phyloP scores from a whole-genome alignment of 2,888 invertebrate genomes.

The Galerucella calmariensis region DNA sequence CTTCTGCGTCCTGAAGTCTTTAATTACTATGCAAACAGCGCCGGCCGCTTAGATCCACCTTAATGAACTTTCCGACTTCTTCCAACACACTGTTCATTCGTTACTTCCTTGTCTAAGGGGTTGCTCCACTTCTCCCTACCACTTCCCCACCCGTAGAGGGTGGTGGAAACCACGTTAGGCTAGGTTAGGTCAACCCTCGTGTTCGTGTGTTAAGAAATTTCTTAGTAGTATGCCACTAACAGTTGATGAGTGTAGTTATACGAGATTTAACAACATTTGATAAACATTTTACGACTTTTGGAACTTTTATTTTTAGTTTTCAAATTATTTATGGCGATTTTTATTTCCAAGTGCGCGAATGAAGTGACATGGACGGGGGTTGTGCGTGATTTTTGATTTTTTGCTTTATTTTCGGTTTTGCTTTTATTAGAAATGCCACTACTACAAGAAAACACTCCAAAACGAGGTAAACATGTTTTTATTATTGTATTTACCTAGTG shows the following conservation, averaged over 20 bases:
- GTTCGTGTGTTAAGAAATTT: slow-evolving; percentile 56
- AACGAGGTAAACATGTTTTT: slow-evolving; percentile 58
- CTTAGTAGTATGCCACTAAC: slow-evolving; percentile 60
- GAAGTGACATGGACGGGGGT: slow-evolving; percentile 44
- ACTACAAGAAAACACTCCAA: slow-evolving; percentile 62
- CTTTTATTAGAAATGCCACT: slow-evolving; percentile 58
- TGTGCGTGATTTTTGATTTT: slow-evolving; percentile 45
- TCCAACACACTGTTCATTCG: slow-evolving; percentile 11
- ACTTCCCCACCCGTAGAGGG: slow-evolving; percentile 55
- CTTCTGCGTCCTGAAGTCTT: slow-evolving; percentile 22
- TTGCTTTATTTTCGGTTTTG: slow-evolving; percentile 34
- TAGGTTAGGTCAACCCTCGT: slow-evolving; percentile 65
- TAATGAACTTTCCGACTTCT: slow-evolving; percentile 31
- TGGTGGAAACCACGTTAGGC: slow-evolving; percentile 63
- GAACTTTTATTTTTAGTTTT: slow-evolving; percentile 16
- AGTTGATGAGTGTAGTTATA: slow-evolving; percentile 53
- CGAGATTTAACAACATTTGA: slow-evolving; percentile 36
- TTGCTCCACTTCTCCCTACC: slow-evolving; percentile 61
- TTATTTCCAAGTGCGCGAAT: slow-evolving; percentile 19
- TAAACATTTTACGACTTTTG: slow-evolving; percentile 20
- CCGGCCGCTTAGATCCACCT: slow-evolving; percentile 36
- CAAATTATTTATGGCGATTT: slow-evolving; percentile 18
- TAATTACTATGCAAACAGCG: slow-evolving; percentile 37
- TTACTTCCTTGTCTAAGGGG: slow-evolving; percentile 49
- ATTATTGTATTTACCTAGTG: slow-evolving; percentile 10